Evolutionary conservation across 2,797 vertebrate genomes (phyloP), one percentile per base, ranked within the genome.

Genomic region (Rousettus madagascariensis): DNA sequence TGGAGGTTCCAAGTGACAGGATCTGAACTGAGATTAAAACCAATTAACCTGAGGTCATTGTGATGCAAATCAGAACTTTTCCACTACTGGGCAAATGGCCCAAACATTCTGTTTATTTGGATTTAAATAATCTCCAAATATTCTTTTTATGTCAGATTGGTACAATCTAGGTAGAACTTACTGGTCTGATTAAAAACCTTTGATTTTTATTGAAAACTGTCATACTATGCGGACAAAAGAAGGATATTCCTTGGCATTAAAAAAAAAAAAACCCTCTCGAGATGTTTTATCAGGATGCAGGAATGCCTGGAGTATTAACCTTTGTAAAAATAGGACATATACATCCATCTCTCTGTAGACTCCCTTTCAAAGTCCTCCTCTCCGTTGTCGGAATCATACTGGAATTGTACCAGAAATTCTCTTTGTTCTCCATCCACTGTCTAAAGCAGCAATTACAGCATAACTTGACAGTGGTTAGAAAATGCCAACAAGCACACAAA

Each of bases 101-200:
- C 20, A 57, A 80, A 74, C 20, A 83, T 96, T 36, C 88, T 87
- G 24, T 65, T 96, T 94, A 84, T 84, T 92, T 96, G 86, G 41
- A 83, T 85, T 92, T 83, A 80, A 94, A 77, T 77, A 89, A 80
- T 86, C 41, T 86, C 53, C 68, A 46, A 94, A 68, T 89, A 41
- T 68, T 95, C 38, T 65, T 65, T 51, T 59, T 78, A 30, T 53
- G 86, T 26, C 24, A 86, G 30, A 65, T 33, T 74, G 26, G 41
- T 63, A 68, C 8, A 57, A 6, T 30, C 51, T 41, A 93, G 51
- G 51, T 96, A 20, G 33, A 75, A 59, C 7, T 83, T 59, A 83
- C 11, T 77, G 16, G 26, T 96, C 77, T 87, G 49, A 93, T 71
- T 68, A 92, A 80, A 91, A 57, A 26, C 36, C 33, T 77, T 74